Evolutionary conservation across 2,888 invertebrate genomes (phyloP).

Genomic region (Linhomoeus sp.): DNA sequence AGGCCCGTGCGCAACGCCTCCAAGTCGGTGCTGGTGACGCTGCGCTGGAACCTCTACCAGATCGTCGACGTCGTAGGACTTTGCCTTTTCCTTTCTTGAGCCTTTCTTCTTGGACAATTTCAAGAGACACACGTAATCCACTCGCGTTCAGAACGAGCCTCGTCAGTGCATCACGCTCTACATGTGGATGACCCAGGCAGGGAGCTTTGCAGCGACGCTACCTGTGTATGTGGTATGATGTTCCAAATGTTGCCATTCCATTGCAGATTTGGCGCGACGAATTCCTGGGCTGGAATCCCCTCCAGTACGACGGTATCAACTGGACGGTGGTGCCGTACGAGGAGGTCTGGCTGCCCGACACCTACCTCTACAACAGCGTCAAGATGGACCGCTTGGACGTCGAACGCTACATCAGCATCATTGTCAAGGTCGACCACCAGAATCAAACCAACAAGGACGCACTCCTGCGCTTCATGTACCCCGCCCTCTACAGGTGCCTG

Average conservation of each 20-base stretch:
- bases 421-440: background rate
- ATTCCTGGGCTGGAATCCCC: constrained; percentile 32
- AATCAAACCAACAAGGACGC: too few species aligned
- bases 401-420: background rate
- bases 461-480: constrained; percentile 20
- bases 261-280: constrained; percentile 32
- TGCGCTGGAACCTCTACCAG: constrained; percentile 34
- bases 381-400: background rate
- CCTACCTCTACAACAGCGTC: constrained; percentile 20
- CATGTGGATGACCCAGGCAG: constrained; percentile 33
- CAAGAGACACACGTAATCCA: too few species aligned
- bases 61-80: constrained; percentile 33
- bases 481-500: constrained; percentile 21
- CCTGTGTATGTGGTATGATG: too few species aligned
- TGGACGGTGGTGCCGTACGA: constrained; percentile 23
- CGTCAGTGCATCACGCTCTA: constrained; percentile 34
- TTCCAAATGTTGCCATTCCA: too few species aligned
- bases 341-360: constrained; percentile 26
- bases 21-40: constrained; percentile 29
- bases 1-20: constrained; percentile 26
- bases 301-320: constrained; percentile 28
- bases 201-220: too few species aligned
- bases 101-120: too few species aligned
- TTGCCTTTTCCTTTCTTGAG: too few species aligned
- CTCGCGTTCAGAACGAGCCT: constrained; percentile 30